These are phyloP conservation scores for Acheta domesticus DNA, from an alignment of 2,888 invertebrate genomes.

Conservation along the genomic window DNA sequence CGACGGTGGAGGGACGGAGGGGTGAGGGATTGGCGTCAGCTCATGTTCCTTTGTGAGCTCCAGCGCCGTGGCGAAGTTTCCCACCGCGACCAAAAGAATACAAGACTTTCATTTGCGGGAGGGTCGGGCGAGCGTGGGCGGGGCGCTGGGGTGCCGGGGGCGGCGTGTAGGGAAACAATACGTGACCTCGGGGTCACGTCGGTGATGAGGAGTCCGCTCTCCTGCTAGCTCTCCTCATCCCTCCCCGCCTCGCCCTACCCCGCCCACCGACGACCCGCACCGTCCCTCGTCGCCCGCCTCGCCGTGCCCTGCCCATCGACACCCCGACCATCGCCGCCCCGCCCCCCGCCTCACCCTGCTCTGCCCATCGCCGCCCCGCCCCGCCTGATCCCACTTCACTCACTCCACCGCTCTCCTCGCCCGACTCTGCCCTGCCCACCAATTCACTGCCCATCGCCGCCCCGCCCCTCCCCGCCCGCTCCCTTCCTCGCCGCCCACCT, in stretches of 20 bases:
- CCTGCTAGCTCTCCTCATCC: background rate
- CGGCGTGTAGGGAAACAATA: background rate
- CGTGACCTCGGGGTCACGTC: background rate
- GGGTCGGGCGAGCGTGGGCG: background rate
- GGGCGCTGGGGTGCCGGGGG: background rate
- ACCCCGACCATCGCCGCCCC: background rate
- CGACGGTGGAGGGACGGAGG: background rate
- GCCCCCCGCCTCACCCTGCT: background rate
- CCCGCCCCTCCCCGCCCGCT: background rate
- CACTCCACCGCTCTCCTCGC: background rate
- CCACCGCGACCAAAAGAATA: background rate
- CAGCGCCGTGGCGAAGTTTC: background rate
- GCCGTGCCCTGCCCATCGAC: conserved; percentile 19
- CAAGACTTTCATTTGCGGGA: background rate
- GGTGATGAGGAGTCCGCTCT: background rate
- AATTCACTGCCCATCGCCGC: background rate
- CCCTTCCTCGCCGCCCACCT: background rate
- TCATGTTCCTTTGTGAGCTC: background rate
- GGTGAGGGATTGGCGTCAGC: background rate
- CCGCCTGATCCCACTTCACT: background rate
- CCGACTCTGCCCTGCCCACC: background rate
- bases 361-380: background rate
- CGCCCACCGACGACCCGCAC: background rate
- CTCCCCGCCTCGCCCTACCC: background rate
- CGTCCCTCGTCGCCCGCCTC: background rate